Conservation (phyloP, 1,140 invertebrate genomes). For the Rhopalosiphum padi region DNA sequence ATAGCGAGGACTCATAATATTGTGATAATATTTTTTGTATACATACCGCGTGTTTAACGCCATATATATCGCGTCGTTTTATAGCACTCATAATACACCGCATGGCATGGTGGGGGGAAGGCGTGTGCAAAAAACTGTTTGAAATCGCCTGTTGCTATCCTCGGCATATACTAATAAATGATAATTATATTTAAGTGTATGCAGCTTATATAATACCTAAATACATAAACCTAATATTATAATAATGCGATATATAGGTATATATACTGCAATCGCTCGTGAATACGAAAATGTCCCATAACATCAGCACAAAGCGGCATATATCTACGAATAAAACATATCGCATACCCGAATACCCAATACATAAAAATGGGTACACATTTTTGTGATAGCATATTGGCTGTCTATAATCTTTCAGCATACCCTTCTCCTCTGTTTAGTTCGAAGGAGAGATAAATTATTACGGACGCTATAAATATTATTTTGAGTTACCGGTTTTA, state of each 20-base stretch:
- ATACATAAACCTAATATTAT: not conserved
- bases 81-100: not conserved
- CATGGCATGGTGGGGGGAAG: not conserved
- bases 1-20: no score
- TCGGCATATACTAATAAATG: not conserved
- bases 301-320: not conserved
- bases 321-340: not conserved
- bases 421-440: not conserved
- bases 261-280: not conserved
- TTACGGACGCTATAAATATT: not conserved
- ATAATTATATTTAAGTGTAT: not conserved
- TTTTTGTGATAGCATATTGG: not conserved
- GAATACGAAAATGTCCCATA: not conserved
- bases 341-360: not conserved
- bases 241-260: not conserved
- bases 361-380: not conserved
- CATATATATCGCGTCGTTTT: not conserved
- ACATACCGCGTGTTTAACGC: no score
- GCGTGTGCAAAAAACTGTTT: not conserved
- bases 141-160: not conserved
- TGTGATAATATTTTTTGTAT: no score
- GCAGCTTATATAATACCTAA: not conserved
- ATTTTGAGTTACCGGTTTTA: constrained; percentile 12
- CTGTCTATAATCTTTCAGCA: not conserved
- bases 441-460: not conserved